Evolutionary conservation across 2,888 invertebrate genomes (phyloP), one percentile per base, ranked within the genome.

Genomic region (Mallateleia sp.): DNA sequence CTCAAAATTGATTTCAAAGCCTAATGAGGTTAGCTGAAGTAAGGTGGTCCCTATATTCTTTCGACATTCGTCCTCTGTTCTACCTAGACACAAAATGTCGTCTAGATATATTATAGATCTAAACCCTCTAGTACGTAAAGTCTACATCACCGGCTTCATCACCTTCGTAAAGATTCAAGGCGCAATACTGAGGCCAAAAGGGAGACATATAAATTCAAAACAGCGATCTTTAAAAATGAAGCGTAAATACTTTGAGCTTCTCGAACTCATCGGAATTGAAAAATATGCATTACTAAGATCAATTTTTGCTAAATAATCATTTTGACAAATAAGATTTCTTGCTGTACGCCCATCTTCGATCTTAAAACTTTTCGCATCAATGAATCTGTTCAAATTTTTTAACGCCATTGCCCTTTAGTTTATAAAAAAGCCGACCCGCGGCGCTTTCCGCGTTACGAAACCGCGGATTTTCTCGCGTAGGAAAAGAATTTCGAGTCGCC

Each of bases 101-200:
- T 69, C 69, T 7, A 75, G 15, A 28, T 75, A 75, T 4, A 74
- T 78, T 0, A 77, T 71, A 11, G 69, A 85, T 14, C 58, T 38
- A 25, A 77, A 77, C 22, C 81, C 82, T 15, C 38, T 47, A 4
- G 20, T 11, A 20, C 86, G 42, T 9, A 86, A 54, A 6, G 7
- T 15, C 11, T 56, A 32, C 18, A 66, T 56, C 9, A 72, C 78
- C 6, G 81, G 81, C 54, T 82, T 86, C 72, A 82, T 69, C n/a
- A 86, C 15, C 24, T 81, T 80, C 6, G 86, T 72, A 38, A 86
- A 77, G 18, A 72, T n/a, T 24, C 60, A 82, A 11, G 82, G 86
- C 8, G 72, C 62, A 20, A 83, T 69, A 60, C 66, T 78, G 7
- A 83, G n/a, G 0, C 78, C 82, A 58, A 86, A 86, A 2, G 78